A percentile compares a stretch with the other conserved stretches of the same genome.
phyloP scores from a whole-genome alignment of 1,140 invertebrate species.

The Tetramorium parvispinum region DNA sequence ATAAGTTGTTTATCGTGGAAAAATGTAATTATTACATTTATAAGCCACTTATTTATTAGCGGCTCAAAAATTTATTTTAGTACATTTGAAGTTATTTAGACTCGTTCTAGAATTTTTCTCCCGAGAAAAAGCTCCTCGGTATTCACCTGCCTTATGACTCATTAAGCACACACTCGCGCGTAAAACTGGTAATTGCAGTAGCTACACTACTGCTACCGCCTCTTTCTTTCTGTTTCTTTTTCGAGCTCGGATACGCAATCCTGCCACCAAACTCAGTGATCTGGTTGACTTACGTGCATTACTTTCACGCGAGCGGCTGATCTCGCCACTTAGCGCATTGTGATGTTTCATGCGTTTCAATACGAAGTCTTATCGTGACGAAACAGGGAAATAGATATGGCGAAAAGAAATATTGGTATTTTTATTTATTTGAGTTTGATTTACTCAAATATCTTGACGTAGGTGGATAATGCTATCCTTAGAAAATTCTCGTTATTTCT shows the following conservation, averaged over 20 bases:
- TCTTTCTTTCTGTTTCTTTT: constrained; percentile 32
- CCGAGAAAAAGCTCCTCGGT: not conserved
- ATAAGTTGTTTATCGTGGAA: not conserved
- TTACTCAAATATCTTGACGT: not conserved
- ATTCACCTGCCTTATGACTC: constrained; percentile 8
- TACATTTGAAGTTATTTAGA: not conserved
- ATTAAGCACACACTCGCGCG: constrained; percentile 16
- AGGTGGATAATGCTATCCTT: not conserved
- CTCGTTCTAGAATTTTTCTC: not conserved
- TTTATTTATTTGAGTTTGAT: not conserved
- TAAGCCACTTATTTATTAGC: too few relatives aligned
- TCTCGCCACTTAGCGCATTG: not conserved
- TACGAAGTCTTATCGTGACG: constrained; percentile 4
- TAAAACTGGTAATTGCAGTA: constrained; percentile 28
- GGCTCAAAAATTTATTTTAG: not conserved
- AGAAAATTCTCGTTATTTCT: not conserved
- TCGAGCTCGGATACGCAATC: constrained; percentile 40
- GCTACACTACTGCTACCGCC: not conserved
- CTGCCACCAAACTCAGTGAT: constrained; percentile 27
- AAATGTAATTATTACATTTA: constrained; percentile 2
- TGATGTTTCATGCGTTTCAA: not conserved
- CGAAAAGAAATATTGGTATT: not conserved
- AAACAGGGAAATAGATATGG: not conserved
- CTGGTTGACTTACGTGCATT: constrained; percentile 41
- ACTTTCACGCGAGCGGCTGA: constrained; percentile 41